Conservation (phyloP, 1,140 invertebrate genomes). For the Drosophila prosaltans region DNA sequence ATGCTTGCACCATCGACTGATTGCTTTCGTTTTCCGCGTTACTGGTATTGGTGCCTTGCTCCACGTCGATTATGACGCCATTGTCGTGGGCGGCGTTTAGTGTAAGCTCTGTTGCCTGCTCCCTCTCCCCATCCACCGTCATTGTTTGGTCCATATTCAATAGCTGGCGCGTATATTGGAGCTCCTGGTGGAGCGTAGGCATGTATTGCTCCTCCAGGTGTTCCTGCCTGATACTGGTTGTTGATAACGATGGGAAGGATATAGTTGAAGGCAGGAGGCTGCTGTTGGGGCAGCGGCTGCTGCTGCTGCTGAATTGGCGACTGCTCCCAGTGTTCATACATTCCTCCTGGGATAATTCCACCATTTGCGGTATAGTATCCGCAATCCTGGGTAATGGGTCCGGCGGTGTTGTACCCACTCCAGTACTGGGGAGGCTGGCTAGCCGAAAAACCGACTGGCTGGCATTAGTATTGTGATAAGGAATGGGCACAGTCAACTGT, state of each 20-base stretch:
- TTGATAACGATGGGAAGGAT: not conserved
- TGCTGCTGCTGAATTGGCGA: not conserved
- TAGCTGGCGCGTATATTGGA: conserved; percentile 20
- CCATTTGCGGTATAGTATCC: not conserved
- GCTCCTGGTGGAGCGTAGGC: not conserved
- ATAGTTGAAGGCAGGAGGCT: conserved; percentile 16
- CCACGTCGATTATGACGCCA: not conserved
- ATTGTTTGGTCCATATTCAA: conserved; percentile 43
- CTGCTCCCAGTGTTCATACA: not conserved
- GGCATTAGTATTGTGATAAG: not conserved
- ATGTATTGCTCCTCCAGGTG: too few relatives aligned
- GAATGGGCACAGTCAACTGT: not conserved
- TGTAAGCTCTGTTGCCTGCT: not conserved
- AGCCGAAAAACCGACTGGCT: conserved; percentile 59
- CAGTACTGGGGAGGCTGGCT: conserved; percentile 41
- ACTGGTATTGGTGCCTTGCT: not conserved
- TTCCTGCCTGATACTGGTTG: not conserved
- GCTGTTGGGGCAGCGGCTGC: not conserved
- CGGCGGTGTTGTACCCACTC: conserved; percentile 20
- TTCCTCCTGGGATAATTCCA: not conserved
- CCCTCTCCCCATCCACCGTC: not conserved
- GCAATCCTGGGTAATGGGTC: not conserved
- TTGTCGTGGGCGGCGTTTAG: not conserved
- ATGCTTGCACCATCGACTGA: not conserved
- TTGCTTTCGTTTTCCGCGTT: not conserved